phyloP scores from a whole-genome alignment of 2,797 vertebrate species.

The Cottoperca gobio region DNA sequence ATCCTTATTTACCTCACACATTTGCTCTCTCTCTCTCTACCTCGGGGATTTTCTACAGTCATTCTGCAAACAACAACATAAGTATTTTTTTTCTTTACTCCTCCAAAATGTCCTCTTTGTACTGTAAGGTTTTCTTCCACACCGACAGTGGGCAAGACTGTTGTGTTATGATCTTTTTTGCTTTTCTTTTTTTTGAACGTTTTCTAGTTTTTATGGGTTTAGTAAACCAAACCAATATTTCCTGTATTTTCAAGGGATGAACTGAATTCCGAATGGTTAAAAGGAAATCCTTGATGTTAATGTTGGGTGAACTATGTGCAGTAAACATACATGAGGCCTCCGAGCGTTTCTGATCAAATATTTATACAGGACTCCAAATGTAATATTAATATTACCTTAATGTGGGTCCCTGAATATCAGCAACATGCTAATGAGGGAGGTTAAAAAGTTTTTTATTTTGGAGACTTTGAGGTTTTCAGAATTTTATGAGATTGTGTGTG shows the following conservation, averaged over 20 bases:
- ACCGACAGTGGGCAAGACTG: slow-evolving; percentile 20
- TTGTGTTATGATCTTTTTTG: slow-evolving; percentile 46
- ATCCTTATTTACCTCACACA: slow-evolving; percentile 45
- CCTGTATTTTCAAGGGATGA: slow-evolving; percentile 72
- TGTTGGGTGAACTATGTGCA: slow-evolving; percentile 75
- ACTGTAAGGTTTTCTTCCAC: slow-evolving; percentile 21
- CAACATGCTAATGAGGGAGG: slow-evolving; percentile 73
- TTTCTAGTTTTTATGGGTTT: slow-evolving; percentile 52
- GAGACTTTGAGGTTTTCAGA: slow-evolving; percentile 48
- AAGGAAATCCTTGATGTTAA: slow-evolving; percentile 82
- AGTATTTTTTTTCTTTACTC: slow-evolving; percentile 38
- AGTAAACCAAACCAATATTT: slow-evolving; percentile 64
- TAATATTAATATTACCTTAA: slow-evolving; percentile 84
- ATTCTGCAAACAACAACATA: slow-evolving; percentile 39
- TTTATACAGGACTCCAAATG: slow-evolving; percentile 81
- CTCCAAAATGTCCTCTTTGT: slow-evolving; percentile 23
- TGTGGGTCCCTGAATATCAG: slow-evolving; percentile 74
- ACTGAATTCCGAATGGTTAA: slow-evolving; percentile 66
- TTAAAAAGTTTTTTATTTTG: slow-evolving; percentile 53
- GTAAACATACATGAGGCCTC: slow-evolving; percentile 79
- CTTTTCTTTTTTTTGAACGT: slow-evolving; percentile 28
- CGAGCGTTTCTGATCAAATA: slow-evolving; percentile 81
- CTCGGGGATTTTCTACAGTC: slow-evolving; percentile 37
- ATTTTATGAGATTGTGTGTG: slow-evolving; percentile 47
- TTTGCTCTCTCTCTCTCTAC: slow-evolving; percentile 22